Percentiles rank a stretch among this genome's conserved stretches.
Evolutionary conservation across 2,797 vertebrate species (phyloP).

Genomic region (Erpetoichthys calabaricus): DNA sequence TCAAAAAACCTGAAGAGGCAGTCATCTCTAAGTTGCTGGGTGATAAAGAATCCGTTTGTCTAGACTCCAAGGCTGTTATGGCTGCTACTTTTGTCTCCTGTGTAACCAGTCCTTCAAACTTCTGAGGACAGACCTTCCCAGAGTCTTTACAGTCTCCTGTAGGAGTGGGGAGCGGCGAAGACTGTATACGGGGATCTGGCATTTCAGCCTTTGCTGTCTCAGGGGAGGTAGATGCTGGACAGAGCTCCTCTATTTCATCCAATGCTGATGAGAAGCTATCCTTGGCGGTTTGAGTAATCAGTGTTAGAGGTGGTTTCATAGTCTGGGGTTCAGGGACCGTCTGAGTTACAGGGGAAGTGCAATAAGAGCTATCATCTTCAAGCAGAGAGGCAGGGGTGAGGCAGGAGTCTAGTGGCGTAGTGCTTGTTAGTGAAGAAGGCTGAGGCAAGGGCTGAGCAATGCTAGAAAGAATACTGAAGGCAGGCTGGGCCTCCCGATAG

Average conservation of each 20-base stretch:
- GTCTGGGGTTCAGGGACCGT: slow-evolving; percentile 21
- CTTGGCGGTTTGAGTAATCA: slow-evolving; percentile 42
- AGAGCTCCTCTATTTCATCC: slow-evolving; percentile 82
- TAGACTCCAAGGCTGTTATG: slow-evolving; percentile 38
- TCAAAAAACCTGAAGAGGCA: slow-evolving; percentile 84
- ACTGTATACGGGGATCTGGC: slow-evolving; percentile 22
- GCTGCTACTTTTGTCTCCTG: slow-evolving; percentile 44
- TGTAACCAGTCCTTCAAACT: slow-evolving; percentile 48
- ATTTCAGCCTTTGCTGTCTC: slow-evolving; percentile 40
- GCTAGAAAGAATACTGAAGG: slow-evolving; percentile 54
- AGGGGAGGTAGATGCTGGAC: slow-evolving; percentile 77
- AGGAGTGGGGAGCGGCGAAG: slow-evolving; percentile 18
- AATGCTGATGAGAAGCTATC: slow-evolving; percentile 73
- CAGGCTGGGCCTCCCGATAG: slow-evolving; percentile 70
- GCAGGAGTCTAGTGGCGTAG: slow-evolving; percentile 69
- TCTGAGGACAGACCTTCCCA: slow-evolving; percentile 37
- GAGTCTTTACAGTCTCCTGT: slow-evolving; percentile 46
- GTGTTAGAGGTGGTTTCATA: slow-evolving; percentile 39
- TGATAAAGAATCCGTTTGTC: slow-evolving; percentile 62
- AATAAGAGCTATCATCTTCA: slow-evolving; percentile 68
- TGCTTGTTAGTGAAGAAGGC: slow-evolving; percentile 42
- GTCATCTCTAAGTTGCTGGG: slow-evolving; percentile 69
- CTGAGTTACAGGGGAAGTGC: slow-evolving; percentile 44
- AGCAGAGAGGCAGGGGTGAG: slow-evolving; percentile 89
- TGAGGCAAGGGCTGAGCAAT: slow-evolving; percentile 37